A percentile compares a stretch with the other conserved stretches of the same genome.
These are phyloP conservation scores for Rhynchotus rufescens DNA, from an alignment of 2,797 vertebrate genomes.

Conservation along the genomic window DNA sequence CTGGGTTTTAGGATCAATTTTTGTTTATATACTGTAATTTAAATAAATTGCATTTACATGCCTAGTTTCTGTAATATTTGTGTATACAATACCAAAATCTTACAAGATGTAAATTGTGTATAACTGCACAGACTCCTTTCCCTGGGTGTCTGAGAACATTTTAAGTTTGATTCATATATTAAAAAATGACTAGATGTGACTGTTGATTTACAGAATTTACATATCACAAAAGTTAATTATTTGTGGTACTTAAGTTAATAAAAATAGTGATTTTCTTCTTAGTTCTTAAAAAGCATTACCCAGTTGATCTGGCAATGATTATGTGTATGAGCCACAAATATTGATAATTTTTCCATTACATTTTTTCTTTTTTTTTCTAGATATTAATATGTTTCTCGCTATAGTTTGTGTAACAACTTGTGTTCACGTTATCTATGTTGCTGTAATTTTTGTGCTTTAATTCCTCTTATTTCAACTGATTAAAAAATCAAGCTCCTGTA, in stretches of 20 bases:
- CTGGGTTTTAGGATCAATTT: slow-evolving; percentile 85
- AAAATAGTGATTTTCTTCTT: slow-evolving; percentile 80
- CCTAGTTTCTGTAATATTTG: slow-evolving; percentile 87
- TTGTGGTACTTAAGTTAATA: slow-evolving; percentile 88
- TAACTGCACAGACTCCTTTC: slow-evolving; percentile 81
- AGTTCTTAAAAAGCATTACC: slow-evolving; percentile 79
- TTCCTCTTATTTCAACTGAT: slow-evolving; percentile 88
- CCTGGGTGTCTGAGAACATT: slow-evolving; percentile 77
- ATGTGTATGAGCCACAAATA: slow-evolving; percentile 80
- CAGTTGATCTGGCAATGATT: slow-evolving; percentile 81
- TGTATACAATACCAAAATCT: slow-evolving; percentile 86
- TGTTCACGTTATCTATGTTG: slow-evolving; percentile 94
- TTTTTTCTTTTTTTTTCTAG: slow-evolving; percentile 79
- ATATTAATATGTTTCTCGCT: slow-evolving; percentile 86
- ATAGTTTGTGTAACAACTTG: slow-evolving; percentile 88
- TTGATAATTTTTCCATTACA: slow-evolving; percentile 73
- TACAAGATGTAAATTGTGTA: slow-evolving; percentile 87
- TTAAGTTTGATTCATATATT: slow-evolving; percentile 82
- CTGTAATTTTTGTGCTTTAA: slow-evolving; percentile 96
- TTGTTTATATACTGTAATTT: slow-evolving; percentile 88
- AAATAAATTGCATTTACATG: slow-evolving; percentile 83
- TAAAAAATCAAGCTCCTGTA: slow-evolving; percentile 88
- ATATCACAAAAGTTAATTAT: slow-evolving; percentile 83
- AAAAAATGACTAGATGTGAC: slow-evolving; percentile 84
- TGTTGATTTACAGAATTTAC: slow-evolving; percentile 82